Percentiles rank a stretch among this genome's conserved stretches.
These are phyloP conservation scores for Hydrozoanthus tunicans DNA, from an alignment of 64 coral and sea anemone species.

Conservation along the genomic window DNA sequence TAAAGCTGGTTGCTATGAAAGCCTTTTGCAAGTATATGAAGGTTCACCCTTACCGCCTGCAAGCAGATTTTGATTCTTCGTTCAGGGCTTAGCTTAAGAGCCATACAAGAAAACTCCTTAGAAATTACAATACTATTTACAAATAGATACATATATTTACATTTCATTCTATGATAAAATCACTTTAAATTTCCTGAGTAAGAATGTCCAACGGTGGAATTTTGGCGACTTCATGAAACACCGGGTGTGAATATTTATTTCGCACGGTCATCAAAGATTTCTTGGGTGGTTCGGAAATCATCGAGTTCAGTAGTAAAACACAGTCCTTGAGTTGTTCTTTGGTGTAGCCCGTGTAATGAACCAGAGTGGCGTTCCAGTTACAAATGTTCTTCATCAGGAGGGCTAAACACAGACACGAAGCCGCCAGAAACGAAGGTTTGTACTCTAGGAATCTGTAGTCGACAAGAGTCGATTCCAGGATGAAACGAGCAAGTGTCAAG, in stretches of 20 bases:
- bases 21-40: neutral
- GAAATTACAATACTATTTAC: neutral
- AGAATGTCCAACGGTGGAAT: conserved; percentile 85
- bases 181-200: conserved; percentile 53
- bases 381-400: conserved; percentile 77
- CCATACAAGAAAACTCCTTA: neutral
- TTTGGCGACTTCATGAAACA: conserved; percentile 89
- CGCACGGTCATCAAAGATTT: conserved; percentile 90
- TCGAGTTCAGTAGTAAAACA: conserved; percentile 73
- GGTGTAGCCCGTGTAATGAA: conserved; percentile 92
- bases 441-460: conserved; percentile 80
- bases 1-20: neutral
- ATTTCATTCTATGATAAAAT: neutral
- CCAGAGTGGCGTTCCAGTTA: conserved; percentile 87
- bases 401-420: conserved; percentile 81
- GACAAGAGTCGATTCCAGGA: conserved; percentile 82
- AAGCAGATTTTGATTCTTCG: neutral
- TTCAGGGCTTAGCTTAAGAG: neutral
- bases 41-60: no score
- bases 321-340: conserved; percentile 75
- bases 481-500: conserved; percentile 88
- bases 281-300: conserved; percentile 86
- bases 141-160: conserved; percentile 23
- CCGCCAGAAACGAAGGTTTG: conserved; percentile 78
- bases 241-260: conserved; percentile 92